Percentiles rank a stretch among this genome's conserved stretches.
These are phyloP conservation scores for Morbakka virulenta DNA, from an alignment of 30 jellyfish, hydroid and myxozoan species.

Conservation along the genomic window DNA sequence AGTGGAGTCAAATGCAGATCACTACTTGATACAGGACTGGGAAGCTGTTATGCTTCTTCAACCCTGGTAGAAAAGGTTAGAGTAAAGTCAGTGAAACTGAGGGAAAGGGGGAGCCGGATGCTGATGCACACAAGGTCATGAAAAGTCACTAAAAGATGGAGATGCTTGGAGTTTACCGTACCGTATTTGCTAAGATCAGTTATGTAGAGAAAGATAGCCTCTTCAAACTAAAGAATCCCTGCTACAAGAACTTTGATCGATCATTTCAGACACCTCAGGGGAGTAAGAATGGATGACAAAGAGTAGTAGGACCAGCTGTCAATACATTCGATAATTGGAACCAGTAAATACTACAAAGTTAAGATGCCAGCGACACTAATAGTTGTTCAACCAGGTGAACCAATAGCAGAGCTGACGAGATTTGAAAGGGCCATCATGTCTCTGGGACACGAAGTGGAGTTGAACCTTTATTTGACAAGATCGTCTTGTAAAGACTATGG, in stretches of 20 bases:
- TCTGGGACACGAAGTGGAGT: conserved; percentile 40
- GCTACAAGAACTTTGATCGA: background rate
- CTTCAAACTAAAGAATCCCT: conserved; percentile 32
- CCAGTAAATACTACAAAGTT: background rate
- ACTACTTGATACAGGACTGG: conserved; percentile 46
- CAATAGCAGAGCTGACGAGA: conserved; percentile 40
- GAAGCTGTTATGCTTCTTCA: conserved; percentile 49
- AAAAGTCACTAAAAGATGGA: conserved; percentile 3
- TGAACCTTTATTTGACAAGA: conserved; percentile 23
- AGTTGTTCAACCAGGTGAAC: conserved; percentile 58
- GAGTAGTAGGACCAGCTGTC: conserved; percentile 31
- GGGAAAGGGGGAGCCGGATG: conserved; percentile 36
- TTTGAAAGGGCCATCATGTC: conserved; percentile 68
- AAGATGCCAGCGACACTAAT: conserved; percentile 10
- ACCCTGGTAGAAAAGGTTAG: conserved; percentile 12
- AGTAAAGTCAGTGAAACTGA: conserved; percentile 1
- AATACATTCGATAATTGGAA: conserved; percentile 38
- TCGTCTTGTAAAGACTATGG: conserved; percentile 33
- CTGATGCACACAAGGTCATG: conserved; percentile 13
- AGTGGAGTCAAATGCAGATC: conserved; percentile 50
- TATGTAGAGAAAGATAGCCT: conserved; percentile 29
- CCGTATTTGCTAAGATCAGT: conserved; percentile 7
- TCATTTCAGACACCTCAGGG: conserved; percentile 8
- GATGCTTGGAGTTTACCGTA: conserved; percentile 7
- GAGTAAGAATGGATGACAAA: conserved; percentile 18